Evolutionary conservation across 1,140 invertebrate species (phyloP), one percentile per base, ranked within the genome.

Genomic region (Spodoptera litura): DNA sequence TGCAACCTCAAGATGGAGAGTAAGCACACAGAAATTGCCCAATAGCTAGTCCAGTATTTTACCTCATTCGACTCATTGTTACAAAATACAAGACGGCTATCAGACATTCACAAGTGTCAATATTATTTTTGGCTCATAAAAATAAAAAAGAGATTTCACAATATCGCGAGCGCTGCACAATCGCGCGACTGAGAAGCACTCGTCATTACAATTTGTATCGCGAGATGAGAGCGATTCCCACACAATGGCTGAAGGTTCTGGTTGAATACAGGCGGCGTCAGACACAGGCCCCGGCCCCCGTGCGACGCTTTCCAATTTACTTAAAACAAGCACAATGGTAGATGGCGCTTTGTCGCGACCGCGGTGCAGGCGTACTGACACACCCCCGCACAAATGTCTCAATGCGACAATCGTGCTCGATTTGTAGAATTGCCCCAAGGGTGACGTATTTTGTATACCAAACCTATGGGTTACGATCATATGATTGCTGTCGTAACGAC

Each of bases 301-400:
- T 49, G 74, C 77, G 74, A 83, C 84, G 87, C 87, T 85, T 87
- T 87, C 88, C 89, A 92, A 92, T 92, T 92, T 91, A 81, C 87
- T 90, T 91, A 92, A 92, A 92, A 92, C 89, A 89, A 89, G 87
- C 81, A 78, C 81, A 81, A 84, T 78, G 51, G n/a, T 52, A 44
- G 51, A 71, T 77, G 75, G 81, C 44, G 81, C 78, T 87, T 83
- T 51, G 74, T 77, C 68, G 38, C 66, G 78, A 83, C 82, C 79
- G 83, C 58, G 13, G 35, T 73, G 84, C 87, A 61, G 70, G 52
- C n/a, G 79, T 56, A 75, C 55, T 51, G 82, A 76, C 74, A 76
- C 78, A 80, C 73, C 73, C 73, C 53, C 59, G 25, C 44, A 51
- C 9, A 9, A 11, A 52, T 52, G 49, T 38, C 6, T 70, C 15